phyloP scores from a whole-genome alignment of 2,888 invertebrate genomes.

The Watsonalla binaria region DNA sequence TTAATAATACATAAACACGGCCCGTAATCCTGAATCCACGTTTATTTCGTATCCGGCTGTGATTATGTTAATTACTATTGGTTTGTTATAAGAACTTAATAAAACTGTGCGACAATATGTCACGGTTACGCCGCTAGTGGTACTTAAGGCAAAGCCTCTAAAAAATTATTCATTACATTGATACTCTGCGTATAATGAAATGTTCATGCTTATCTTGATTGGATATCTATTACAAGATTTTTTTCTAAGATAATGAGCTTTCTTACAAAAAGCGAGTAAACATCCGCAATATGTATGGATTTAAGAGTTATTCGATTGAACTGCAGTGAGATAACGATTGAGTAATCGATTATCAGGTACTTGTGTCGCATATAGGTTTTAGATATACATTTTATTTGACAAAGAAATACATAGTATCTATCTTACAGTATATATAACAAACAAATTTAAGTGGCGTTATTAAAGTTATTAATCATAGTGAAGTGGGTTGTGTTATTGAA shows the following conservation, averaged over 20 bases:
- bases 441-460: too few species aligned
- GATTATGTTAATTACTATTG: conserved; percentile 54
- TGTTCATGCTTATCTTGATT: conserved; percentile 2
- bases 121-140: conserved; percentile 45
- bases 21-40: conserved; percentile 26
- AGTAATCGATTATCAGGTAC: neutral
- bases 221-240: neutral
- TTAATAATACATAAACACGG: neutral
- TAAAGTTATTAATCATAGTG: too few species aligned
- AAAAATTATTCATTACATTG: neutral
- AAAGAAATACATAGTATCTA: too few species aligned
- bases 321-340: neutral
- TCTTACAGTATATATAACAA: too few species aligned
- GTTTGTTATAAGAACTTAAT: conserved; percentile 59
- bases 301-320: neutral
- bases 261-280: neutral
- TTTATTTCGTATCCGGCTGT: conserved; percentile 43
- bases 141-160: conserved; percentile 32
- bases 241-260: neutral
- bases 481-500: too few species aligned
- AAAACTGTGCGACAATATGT: conserved; percentile 58
- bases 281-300: neutral
- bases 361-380: too few species aligned
- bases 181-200: neutral
- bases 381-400: too few species aligned